Conservation (phyloP, 2,113 vertebrate species). For the Nibea albiflora region DNA sequence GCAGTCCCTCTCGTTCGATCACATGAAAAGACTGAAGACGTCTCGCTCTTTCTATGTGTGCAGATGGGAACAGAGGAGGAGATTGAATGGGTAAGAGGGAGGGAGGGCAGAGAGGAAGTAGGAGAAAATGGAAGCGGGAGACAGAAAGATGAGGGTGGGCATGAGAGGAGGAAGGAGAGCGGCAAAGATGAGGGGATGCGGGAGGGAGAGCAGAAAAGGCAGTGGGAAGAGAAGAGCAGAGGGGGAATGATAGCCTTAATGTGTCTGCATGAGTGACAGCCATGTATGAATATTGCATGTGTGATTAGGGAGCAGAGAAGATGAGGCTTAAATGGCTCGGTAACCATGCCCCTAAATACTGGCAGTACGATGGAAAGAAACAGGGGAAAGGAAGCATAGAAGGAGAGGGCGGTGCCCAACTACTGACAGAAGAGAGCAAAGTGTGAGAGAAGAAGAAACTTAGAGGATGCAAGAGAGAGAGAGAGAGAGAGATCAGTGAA, state of each 20-base stretch:
- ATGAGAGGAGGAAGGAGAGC: constrained; percentile 57
- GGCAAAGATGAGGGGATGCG: constrained; percentile 48
- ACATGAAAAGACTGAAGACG: constrained; percentile 66
- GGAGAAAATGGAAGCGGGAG: constrained; percentile 63
- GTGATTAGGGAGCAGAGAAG: constrained; percentile 68
- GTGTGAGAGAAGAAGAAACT: background rate
- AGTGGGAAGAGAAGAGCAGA: constrained; percentile 36
- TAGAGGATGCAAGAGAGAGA: background rate
- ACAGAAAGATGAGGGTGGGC: constrained; percentile 59
- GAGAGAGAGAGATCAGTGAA: constrained; percentile 9
- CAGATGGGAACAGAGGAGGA: constrained; percentile 67
- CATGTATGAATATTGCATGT: constrained; percentile 69
- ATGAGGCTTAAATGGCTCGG: constrained; percentile 72
- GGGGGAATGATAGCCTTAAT: constrained; percentile 61
- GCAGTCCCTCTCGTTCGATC: constrained; percentile 27
- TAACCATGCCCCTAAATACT: constrained; percentile 65
- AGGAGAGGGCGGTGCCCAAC: constrained; percentile 34
- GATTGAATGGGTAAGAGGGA: constrained; percentile 56
- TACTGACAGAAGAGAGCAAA: constrained; percentile 22
- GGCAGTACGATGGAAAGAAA: constrained; percentile 38
- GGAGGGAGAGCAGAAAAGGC: constrained; percentile 30
- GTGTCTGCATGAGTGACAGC: constrained; percentile 70
- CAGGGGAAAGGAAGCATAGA: constrained; percentile 35
- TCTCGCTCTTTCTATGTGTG: constrained; percentile 53
- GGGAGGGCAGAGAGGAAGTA: constrained; percentile 64